Evolutionary conservation across 2,797 vertebrate species (phyloP), one percentile per base, ranked within the genome.

Genomic region (Neopelma chrysocephalum): DNA sequence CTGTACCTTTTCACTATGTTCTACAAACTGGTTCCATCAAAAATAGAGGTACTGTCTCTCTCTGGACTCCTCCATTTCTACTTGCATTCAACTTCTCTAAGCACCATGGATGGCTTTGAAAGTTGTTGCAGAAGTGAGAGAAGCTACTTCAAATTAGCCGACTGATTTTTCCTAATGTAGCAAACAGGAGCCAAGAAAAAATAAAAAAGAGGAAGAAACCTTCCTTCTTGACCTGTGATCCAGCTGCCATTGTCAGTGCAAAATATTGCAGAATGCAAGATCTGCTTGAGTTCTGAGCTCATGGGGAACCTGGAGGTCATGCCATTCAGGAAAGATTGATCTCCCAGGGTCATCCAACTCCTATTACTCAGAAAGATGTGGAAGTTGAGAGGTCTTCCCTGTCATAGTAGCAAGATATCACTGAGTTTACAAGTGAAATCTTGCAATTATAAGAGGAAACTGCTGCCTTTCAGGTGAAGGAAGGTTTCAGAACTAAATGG

Each of bases 291-390:
- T 84, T 95, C 82, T 95, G 93, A 95, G 92, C 88, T 95, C 93
- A 95, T 53, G 62, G 32, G 38, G 70, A 94, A 42, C 38, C 76
- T 54, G n/a, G 42, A 64, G 77, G 82, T 90, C 80, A 72, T 5
- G 85, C 15, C 80, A 70, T 82, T 54, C 66, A 51, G 62, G 77
- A 76, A 95, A 93, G 93, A 96, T 48, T 93, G 80, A 97, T 94
- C 80, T 93, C 77, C 58, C 51, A 43, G 21, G 73, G 86, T 93
- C 70, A 58, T 31, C 51, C 70, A 79, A 34, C 73, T 69, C 73
- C 65, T 62, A 90, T 81, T 92, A 3, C 70, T 96, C 83, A 93
- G 58, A 66, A 19, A 54, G 58, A 88, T 58, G 43, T 42, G 70
- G 80, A 86, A 96, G 51, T 29, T 61, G 48, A 90, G 89, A 91